Conservation (phyloP, 2,113 vertebrate species). For the Otis tarda region DNA sequence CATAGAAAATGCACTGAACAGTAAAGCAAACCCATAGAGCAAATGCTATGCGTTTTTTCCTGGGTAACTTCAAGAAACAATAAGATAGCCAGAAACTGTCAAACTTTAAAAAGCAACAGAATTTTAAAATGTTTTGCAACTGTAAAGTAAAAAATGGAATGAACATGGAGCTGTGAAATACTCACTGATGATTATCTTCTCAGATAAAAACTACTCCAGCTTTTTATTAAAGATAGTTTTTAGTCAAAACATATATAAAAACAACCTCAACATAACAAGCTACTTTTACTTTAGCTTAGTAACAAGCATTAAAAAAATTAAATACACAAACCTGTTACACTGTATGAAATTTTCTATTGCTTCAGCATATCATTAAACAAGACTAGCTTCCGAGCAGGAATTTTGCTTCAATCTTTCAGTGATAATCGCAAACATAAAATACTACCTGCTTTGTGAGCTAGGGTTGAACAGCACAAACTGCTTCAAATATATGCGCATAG, state of each 20-base stretch:
- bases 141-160: constrained; percentile 81
- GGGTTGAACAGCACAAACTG: neutral
- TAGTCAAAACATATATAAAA: constrained; percentile 77
- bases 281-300: constrained; percentile 41
- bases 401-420: neutral
- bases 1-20: constrained; percentile 67
- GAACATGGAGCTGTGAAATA: constrained; percentile 91
- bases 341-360: neutral
- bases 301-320: constrained; percentile 29
- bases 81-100: constrained; percentile 71
- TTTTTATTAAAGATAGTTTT: constrained; percentile 89
- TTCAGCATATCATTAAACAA: constrained; percentile 39
- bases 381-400: neutral
- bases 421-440: neutral
- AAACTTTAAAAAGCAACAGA: constrained; percentile 80
- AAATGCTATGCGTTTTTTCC: constrained; percentile 70
- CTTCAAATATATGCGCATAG: neutral
- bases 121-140: constrained; percentile 77
- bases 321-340: constrained; percentile 61
- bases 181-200: constrained; percentile 91
- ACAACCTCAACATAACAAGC: constrained; percentile 59
- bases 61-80: constrained; percentile 69
- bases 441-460: neutral
- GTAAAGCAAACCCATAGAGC: constrained; percentile 76
- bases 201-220: constrained; percentile 91